A percentile compares a stretch with the other conserved stretches of the same genome.
Conservation (phyloP, 2,797 vertebrate genomes). For the Cirrhinus molitorella region DNA sequence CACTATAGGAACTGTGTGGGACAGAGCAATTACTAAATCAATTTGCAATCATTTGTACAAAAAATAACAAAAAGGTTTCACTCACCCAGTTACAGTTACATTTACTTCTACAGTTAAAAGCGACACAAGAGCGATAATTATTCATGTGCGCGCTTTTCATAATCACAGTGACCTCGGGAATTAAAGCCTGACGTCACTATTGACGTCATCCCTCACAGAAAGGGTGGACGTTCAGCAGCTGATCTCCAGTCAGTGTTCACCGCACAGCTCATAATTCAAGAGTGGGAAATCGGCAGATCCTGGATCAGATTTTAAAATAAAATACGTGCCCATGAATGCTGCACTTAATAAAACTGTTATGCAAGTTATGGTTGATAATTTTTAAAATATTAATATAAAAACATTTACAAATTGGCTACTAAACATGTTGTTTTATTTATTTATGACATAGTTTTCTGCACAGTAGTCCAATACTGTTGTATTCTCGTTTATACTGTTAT, state of each 20-base stretch:
- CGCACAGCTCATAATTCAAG: neutral
- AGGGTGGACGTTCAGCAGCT: neutral
- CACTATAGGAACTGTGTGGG: neutral
- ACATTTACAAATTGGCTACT: too few relatives aligned
- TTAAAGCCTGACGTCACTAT: neutral
- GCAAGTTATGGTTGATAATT: neutral
- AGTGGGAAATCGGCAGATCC: neutral
- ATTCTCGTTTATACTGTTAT: neutral
- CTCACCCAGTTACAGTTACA: neutral
- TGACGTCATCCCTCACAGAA: neutral
- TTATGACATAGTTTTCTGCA: too few relatives aligned
- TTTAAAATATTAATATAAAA: too few relatives aligned
- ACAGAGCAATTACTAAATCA: neutral
- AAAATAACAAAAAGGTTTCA: neutral
- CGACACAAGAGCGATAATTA: neutral
- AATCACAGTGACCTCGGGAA: conserved; percentile 20
- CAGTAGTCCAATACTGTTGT: too few relatives aligned
- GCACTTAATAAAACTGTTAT: neutral
- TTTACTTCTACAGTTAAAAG: neutral
- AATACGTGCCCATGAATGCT: neutral
- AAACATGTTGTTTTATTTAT: too few relatives aligned
- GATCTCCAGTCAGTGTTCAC: conserved; percentile 33
- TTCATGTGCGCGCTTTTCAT: neutral
- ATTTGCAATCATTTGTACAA: neutral
- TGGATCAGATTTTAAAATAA: conserved; percentile 27